Conservation (phyloP, 2,797 vertebrate genomes). For the Squalus acanthias region DNA sequence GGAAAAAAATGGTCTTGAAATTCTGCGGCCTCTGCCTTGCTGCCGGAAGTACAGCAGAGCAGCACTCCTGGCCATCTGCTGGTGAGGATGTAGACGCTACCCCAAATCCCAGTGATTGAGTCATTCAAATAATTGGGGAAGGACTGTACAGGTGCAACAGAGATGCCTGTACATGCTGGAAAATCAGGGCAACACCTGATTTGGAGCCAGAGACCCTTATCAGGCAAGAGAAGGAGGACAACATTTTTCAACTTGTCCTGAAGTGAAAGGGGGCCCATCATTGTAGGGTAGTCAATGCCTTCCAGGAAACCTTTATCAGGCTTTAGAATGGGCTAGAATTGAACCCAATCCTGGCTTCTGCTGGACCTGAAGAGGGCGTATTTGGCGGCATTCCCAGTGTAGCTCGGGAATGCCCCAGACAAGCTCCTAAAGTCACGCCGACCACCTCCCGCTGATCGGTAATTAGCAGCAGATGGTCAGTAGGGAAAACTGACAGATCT, state of each 20-base stretch:
- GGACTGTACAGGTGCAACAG: neutral
- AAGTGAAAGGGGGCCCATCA: neutral
- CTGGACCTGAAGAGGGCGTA: too few relatives aligned
- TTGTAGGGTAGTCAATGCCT: neutral
- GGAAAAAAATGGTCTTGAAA: neutral
- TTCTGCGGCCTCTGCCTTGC: neutral
- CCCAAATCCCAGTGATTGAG: neutral
- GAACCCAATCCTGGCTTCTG: neutral
- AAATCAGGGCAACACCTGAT: neutral
- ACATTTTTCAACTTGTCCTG: neutral
- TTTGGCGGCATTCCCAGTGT: neutral
- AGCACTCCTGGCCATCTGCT: neutral
- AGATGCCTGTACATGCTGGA: neutral
- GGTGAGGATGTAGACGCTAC: neutral
- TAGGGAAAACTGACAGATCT: neutral
- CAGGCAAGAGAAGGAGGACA: neutral
- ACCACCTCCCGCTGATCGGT: neutral
- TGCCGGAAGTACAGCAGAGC: neutral
- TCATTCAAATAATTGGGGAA: neutral
- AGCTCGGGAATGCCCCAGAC: neutral
- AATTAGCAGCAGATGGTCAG: neutral
- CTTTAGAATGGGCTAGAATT: neutral
- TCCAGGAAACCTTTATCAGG: neutral
- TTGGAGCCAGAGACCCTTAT: neutral
- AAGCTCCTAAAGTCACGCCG: neutral